Base-by-base conservation (phyloP, 2,113 vertebrate genomes). In the Myotis lucifugus region DNA sequence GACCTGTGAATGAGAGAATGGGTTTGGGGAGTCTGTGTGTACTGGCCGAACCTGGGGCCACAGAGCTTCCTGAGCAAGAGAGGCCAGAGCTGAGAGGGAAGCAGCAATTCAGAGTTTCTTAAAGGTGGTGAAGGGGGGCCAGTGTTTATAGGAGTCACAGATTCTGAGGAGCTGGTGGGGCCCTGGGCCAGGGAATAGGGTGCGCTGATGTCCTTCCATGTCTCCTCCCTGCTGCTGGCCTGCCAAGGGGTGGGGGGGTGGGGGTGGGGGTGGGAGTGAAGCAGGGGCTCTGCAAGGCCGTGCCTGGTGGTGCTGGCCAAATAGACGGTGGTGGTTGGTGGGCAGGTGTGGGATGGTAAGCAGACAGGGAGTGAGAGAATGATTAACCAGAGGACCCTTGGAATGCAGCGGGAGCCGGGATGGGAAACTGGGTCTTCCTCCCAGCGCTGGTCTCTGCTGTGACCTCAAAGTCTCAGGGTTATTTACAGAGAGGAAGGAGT, bases 131-230 rank as follows among this genome's bases (percentile, higher is more conserved):
- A 8, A 56, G 52, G 78, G 34, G 48, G 23, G n/a, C 40, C 27
- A 11, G 37, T 2, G 5, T 34, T 32, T 42, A 0, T 23, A 40
- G 15, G 48, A 85, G 50, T 0, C 1, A 0, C 0, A 3, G 14
- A 14, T 46, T 32, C 14, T n/a, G 0, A 42, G n/a, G 66, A 52
- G 64, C 42, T 48, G 14, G 7, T 0, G 8, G 18, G 54, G 54
- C 73, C 6, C 0, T 17, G 40, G 37, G 54, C 59, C 15, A 37
- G 8, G 5, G 25, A 56, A n/a, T 0, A 3, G 12, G 18, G 25
- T 17, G 2, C 37, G 32, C 23, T 10, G 27, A 29, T 52, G 19
- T 18, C 29, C 34, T 54, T 11, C 29, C 0, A 0, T 19, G 8
- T 18, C 42, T 72, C 61, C 29, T 50, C 11, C 40, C 7, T 25